phyloP scores from a whole-genome alignment of 2,113 vertebrate species.

The Halcyon senegalensis region DNA sequence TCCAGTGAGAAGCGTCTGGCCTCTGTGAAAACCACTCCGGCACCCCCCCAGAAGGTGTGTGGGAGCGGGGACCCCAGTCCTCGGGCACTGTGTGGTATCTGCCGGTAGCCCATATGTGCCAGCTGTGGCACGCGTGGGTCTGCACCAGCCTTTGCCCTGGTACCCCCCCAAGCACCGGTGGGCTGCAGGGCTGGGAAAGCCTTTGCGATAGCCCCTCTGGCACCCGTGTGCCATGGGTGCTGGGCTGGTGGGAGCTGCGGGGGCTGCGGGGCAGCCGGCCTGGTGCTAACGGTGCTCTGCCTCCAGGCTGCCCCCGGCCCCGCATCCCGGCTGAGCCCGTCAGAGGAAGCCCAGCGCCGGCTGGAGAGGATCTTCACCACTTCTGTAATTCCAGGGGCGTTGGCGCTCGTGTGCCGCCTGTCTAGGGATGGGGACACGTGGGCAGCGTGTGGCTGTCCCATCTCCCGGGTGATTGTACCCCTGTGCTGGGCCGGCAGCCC shows the following conservation, averaged over 20 bases:
- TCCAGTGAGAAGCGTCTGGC: background rate
- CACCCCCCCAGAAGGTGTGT: slow-evolving; percentile 46
- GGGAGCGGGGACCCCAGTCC: background rate
- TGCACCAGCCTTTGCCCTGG: background rate
- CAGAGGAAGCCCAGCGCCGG: slow-evolving; percentile 87
- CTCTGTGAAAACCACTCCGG: background rate
- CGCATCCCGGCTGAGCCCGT: slow-evolving; percentile 72
- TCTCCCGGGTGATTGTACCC: background rate
- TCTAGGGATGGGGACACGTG: rapidly evolving
- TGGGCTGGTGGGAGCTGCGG: background rate
- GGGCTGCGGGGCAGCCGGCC: background rate
- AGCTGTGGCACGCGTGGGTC: rapidly evolving
- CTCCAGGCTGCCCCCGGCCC: slow-evolving; percentile 79
- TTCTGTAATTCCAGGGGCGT: slow-evolving; percentile 79
- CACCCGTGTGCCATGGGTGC: background rate
- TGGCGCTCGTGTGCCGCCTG: background rate
- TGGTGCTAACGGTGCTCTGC: slow-evolving; percentile 79
- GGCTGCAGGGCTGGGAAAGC: background rate
- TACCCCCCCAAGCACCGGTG: rapidly evolving
- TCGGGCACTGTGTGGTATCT: rapidly evolving
- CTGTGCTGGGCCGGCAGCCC: background rate
- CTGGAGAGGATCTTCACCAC: slow-evolving; percentile 92
- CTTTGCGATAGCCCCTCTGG: background rate
- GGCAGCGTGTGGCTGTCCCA: background rate
- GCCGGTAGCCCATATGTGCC: background rate